These are phyloP conservation scores for Pachyrhynchus sulphureomaculatus DNA, from an alignment of 1,140 invertebrate genomes.

Conservation along the genomic window DNA sequence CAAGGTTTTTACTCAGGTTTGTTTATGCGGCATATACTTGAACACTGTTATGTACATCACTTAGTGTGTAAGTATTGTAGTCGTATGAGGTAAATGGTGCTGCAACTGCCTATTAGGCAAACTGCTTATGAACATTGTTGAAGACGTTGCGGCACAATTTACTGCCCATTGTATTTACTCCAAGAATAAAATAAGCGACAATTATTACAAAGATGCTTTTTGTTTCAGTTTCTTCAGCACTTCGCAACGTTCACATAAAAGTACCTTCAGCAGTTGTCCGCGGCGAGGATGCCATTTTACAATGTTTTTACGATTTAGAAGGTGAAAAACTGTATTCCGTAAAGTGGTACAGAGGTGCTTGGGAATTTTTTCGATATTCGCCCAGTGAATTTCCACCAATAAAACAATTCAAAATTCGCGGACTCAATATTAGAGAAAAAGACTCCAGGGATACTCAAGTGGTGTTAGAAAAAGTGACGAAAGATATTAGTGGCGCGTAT, in stretches of 20 bases:
- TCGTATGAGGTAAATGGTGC: too few relatives aligned
- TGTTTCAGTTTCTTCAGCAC: slow-evolving; percentile 59
- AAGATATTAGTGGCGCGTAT: slow-evolving; percentile 67
- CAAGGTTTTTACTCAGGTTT: too few relatives aligned
- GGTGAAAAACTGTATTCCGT: slow-evolving; percentile 73
- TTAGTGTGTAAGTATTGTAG: too few relatives aligned
- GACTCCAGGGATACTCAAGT: slow-evolving; percentile 65
- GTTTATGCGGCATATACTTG: too few relatives aligned
- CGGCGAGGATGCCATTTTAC: slow-evolving; percentile 71
- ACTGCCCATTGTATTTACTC: too few relatives aligned
- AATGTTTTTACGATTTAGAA: slow-evolving; percentile 79
- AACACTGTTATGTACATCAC: too few relatives aligned
- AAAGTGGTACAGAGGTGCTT: slow-evolving; percentile 77
- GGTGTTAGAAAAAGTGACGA: slow-evolving; percentile 58
- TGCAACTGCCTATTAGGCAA: too few relatives aligned
- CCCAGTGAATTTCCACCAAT: slow-evolving; percentile 52
- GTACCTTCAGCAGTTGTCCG: slow-evolving; percentile 70
- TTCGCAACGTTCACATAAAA: slow-evolving; percentile 69
- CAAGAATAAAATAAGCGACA: too few relatives aligned
- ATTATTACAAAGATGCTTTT: neutral
- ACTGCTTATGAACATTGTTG: too few relatives aligned
- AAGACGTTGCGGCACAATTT: too few relatives aligned
- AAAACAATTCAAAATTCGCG: slow-evolving; percentile 36
- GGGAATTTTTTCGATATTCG: slow-evolving; percentile 74
- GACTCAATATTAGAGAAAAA: slow-evolving; percentile 32